Evolutionary conservation across 2,797 vertebrate genomes (phyloP).

Genomic region (Cyprinodon diabolis): DNA sequence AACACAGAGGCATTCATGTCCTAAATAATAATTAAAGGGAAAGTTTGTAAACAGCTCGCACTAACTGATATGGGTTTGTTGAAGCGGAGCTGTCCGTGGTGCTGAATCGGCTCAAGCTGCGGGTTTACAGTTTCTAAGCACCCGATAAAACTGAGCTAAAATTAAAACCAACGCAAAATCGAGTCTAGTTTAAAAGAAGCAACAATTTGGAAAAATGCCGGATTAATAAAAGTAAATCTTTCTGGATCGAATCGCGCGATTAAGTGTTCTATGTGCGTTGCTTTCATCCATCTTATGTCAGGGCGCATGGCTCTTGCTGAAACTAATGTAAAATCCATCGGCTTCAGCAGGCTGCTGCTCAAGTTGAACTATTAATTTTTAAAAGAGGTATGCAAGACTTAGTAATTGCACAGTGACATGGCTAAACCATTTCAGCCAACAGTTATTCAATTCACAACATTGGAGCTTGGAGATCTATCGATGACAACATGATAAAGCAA

Average conservation of each 20-base stretch:
- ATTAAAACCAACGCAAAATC: neutral
- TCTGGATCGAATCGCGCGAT: neutral
- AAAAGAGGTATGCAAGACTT: conserved; percentile 1
- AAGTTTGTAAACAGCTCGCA: neutral
- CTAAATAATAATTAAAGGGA: neutral
- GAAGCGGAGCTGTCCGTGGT: conserved; percentile 74
- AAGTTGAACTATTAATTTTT: conserved; percentile 39
- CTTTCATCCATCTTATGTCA: conserved; percentile 1
- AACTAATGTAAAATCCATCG: conserved; percentile 12
- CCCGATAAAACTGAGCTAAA: conserved; percentile 21
- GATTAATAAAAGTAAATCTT: neutral
- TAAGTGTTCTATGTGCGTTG: conserved; percentile 19
- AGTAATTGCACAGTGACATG: conserved; percentile 8
- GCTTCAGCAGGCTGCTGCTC: conserved; percentile 9
- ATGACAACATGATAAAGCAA: neutral
- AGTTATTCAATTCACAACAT: conserved; percentile 2
- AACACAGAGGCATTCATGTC: neutral
- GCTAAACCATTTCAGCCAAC: neutral
- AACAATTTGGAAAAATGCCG: neutral
- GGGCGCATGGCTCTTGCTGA: neutral
- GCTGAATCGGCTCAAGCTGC: conserved; percentile 67
- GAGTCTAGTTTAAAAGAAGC: neutral
- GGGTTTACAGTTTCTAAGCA: conserved; percentile 39
- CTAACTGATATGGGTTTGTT: neutral
- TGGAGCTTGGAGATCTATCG: neutral